A percentile compares a stretch with the other conserved stretches of the same genome.
Evolutionary conservation across 2,888 invertebrate genomes (phyloP).

Genomic region (Opisthograptis luteolata): DNA sequence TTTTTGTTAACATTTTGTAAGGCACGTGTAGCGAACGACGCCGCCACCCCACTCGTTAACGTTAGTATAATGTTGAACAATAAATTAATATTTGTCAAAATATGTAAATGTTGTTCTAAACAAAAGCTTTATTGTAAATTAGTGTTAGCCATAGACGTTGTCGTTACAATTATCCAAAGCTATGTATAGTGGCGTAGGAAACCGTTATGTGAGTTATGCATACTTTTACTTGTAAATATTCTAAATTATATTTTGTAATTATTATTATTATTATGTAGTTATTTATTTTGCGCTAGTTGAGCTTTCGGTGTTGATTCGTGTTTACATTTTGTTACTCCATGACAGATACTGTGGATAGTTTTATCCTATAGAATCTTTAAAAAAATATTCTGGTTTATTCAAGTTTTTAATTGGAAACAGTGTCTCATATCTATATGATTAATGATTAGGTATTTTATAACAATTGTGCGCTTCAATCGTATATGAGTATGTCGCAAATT

Average conservation of each 20-base stretch:
- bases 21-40: slow-evolving; percentile 41
- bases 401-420: neutral
- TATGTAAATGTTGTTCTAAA: slow-evolving; percentile 80
- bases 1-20: slow-evolving; percentile 35
- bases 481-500: slow-evolving; percentile 15
- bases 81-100: slow-evolving; percentile 61
- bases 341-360: slow-evolving; percentile 62
- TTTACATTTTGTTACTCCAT: slow-evolving; percentile 65
- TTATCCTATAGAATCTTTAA: slow-evolving; percentile 14
- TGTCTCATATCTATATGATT: slow-evolving; percentile 2
- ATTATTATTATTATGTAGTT: too few relatives aligned
- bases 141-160: slow-evolving; percentile 74
- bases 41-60: slow-evolving; percentile 57
- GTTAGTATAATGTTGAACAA: slow-evolving; percentile 56
- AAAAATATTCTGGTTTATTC: neutral
- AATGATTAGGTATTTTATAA: too few relatives aligned
- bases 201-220: slow-evolving; percentile 63
- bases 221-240: slow-evolving; percentile 66
- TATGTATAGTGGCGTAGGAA: slow-evolving; percentile 71
- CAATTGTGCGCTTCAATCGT: slow-evolving; percentile 11
- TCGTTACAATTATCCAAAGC: slow-evolving; percentile 79
- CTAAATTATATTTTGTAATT: slow-evolving; percentile 62
- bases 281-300: slow-evolving; percentile 75
- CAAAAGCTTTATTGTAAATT: slow-evolving; percentile 81
- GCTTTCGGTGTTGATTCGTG: slow-evolving; percentile 66